phyloP scores from a whole-genome alignment of 2,113 vertebrate species.

The Pangasianodon hypophthalmus region DNA sequence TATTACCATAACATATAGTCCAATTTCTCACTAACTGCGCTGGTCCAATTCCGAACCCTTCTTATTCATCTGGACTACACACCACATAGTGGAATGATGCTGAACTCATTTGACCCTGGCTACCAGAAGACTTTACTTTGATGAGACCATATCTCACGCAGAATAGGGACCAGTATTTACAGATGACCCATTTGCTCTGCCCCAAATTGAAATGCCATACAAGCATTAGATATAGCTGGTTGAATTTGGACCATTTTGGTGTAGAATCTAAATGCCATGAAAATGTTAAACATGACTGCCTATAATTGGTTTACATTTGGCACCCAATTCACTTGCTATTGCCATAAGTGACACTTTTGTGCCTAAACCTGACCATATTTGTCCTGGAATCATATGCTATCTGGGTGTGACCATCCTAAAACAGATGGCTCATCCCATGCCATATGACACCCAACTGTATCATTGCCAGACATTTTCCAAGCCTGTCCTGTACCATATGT shows the following conservation, averaged over 20 bases:
- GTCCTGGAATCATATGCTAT: neutral
- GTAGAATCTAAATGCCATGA: neutral
- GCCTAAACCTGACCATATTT: slow-evolving; percentile 1
- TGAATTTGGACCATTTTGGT: neutral
- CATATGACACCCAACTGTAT: neutral
- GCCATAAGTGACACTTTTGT: neutral
- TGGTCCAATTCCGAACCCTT: neutral
- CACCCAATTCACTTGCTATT: neutral
- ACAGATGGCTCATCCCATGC: slow-evolving; percentile 15
- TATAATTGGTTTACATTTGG: neutral
- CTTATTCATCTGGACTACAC: neutral
- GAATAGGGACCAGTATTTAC: neutral
- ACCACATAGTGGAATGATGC: neutral
- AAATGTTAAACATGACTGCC: neutral
- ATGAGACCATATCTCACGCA: neutral
- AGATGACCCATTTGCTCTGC: neutral
- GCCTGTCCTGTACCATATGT: slow-evolving; percentile 2
- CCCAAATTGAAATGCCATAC: neutral
- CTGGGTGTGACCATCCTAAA: neutral
- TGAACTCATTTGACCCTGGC: neutral
- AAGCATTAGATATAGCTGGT: neutral
- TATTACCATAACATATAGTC: neutral
- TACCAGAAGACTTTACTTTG: neutral
- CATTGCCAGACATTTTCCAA: neutral
- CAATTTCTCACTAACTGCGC: slow-evolving; percentile 1